Base-by-base conservation (phyloP, 2,113 vertebrate species). In the Sceloporus undulatus region DNA sequence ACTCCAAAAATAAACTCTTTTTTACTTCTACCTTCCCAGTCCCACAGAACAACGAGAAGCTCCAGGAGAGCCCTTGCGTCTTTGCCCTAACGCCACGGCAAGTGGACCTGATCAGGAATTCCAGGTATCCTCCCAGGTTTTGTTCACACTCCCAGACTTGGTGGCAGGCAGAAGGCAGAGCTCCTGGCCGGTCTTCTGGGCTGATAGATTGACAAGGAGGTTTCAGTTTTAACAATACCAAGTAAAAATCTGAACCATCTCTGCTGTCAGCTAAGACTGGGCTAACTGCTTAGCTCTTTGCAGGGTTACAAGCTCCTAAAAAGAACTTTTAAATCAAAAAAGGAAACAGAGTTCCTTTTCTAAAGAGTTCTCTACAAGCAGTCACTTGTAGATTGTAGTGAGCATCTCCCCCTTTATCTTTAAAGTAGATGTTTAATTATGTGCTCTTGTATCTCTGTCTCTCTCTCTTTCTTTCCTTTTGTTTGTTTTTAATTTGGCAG, bases 11-110 rank as follows among this genome's bases (percentile, higher is more conserved):
- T 38, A 1, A 23, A 14, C 34, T 40, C 56, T 40, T 81, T 29
- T 19, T 34, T 34, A 1, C 6, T 21, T 87, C 19, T 79, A 8
- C 54, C 83, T 82, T 48, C 93, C 75, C 94, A 99, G 99, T 99
- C 92, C 97, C 98, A 84, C 98, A 99, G 96, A 99, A 98, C 88
- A 98, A 95, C 0, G 99, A 99, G 95, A 99, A 99, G 96, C 97
- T 99, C 62, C 99, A 99, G 94, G 98, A 99, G 91, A 99, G 98
- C 91, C 98, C 98, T 0, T 99, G 98, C 90, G 97, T 99, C 94
- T 99, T 99, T 92, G 98, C 98, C 0, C 95, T 99, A 93, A 98
- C 98, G 56, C 98, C 98, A 0, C 96, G 96, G 89, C 99, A 99
- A 94, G 98, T 98, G 95, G 98, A 99, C 89, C 96, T 98, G 96